Evolutionary conservation across 2,888 invertebrate species (phyloP).

Genomic region (Aquatica leii): DNA sequence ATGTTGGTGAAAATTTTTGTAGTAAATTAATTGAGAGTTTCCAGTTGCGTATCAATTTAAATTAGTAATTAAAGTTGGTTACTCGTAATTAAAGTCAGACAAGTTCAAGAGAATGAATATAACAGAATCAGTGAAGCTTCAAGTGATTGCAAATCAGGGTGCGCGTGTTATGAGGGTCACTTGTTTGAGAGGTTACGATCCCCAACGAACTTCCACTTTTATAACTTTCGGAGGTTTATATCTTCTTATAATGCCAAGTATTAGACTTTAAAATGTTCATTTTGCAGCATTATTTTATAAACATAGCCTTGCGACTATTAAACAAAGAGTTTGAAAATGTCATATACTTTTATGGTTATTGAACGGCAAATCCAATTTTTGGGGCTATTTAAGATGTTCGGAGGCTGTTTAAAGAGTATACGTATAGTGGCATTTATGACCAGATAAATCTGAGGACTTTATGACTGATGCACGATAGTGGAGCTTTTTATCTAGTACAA

Average conservation of each 20-base stretch:
- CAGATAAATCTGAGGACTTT: slow-evolving; percentile 56
- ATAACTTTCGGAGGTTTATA: slow-evolving; percentile 59
- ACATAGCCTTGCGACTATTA: slow-evolving; percentile 60
- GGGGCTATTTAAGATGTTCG: slow-evolving; percentile 61
- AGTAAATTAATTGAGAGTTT: background rate
- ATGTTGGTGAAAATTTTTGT: no score
- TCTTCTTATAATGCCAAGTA: slow-evolving; percentile 59
- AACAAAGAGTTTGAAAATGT: slow-evolving; percentile 60
- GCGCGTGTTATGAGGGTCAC: slow-evolving; percentile 19
- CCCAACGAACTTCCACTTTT: slow-evolving; percentile 53
- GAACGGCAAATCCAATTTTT: slow-evolving; percentile 62
- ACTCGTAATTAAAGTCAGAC: background rate
- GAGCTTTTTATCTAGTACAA: slow-evolving; percentile 18
- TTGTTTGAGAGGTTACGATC: slow-evolving; percentile 46
- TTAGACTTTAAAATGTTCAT: slow-evolving; percentile 61
- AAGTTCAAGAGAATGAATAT: slow-evolving; percentile 3
- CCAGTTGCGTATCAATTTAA: background rate
- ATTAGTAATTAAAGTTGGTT: background rate
- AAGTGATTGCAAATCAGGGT: slow-evolving; percentile 31
- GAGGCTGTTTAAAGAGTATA: slow-evolving; percentile 54
- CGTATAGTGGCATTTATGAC: slow-evolving; percentile 58
- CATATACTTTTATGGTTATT: slow-evolving; percentile 62
- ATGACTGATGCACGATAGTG: slow-evolving; percentile 45
- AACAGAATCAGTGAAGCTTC: slow-evolving; percentile 18
- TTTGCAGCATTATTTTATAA: slow-evolving; percentile 62